phyloP scores from a whole-genome alignment of 2,113 vertebrate species.

The Candoia aspera region DNA sequence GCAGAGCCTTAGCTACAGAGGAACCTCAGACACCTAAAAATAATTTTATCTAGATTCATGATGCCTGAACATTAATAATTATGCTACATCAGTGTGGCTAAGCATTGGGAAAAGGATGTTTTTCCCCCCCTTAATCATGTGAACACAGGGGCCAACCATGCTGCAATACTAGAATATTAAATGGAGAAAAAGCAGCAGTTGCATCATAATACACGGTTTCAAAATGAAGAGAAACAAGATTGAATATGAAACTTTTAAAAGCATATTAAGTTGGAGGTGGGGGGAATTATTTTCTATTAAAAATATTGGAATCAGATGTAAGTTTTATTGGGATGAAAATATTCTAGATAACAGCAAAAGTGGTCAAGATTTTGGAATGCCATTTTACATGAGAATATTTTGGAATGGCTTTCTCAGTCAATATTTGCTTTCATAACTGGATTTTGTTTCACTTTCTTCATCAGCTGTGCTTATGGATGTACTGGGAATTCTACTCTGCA shows the following conservation, averaged over 20 bases:
- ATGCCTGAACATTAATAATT: neutral
- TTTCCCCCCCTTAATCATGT: neutral
- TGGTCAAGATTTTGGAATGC: neutral
- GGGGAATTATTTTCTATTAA: neutral
- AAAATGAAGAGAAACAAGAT: neutral
- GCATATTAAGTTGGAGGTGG: no score
- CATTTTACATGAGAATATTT: neutral
- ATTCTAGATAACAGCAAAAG: neutral
- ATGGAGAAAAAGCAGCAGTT: neutral
- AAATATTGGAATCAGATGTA: neutral
- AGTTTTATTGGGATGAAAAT: neutral
- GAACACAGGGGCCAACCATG: constrained; percentile 2
- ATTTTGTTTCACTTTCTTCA: neutral
- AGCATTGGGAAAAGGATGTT: neutral
- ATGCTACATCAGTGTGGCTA: neutral
- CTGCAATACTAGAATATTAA: constrained; percentile 27
- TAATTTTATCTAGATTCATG: neutral
- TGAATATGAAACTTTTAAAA: neutral
- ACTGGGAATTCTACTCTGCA: neutral
- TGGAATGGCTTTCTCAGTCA: neutral
- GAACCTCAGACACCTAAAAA: neutral
- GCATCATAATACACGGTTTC: constrained; percentile 11
- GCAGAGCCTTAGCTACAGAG: neutral
- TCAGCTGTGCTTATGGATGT: neutral
- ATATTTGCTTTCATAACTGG: neutral